Evolutionary conservation across 2,888 invertebrate species (phyloP), one percentile per base, ranked within the genome.

Genomic region (Hirtodrosophila histrioides): DNA sequence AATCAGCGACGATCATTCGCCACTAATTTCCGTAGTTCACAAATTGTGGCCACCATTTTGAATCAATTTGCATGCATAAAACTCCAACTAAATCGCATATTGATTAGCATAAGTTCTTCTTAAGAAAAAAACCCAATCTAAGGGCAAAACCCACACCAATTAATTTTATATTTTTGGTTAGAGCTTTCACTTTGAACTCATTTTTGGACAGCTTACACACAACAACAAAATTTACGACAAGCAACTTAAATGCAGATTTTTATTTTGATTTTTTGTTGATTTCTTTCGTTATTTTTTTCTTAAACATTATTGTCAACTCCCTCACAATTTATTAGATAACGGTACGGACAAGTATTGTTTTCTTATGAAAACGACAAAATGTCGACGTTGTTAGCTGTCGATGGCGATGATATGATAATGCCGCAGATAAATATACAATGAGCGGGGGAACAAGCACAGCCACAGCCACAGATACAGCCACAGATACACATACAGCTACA

Each of bases 301-400:
- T 17, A 17, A 53, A 61, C 23, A 44, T 27, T 29, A 56, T 44
- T 27, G 57, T 68, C 62, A 72, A 87, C 82, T 87, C 82, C 82
- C 82, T 78, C 82, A 82, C 82, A 87, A 85, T 82, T 81, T 87
- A 78, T 85, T 75, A 75, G 78, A 87, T 87, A 82, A 82, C 85
- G 75, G 65, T 65, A 75, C 61, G 57, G 55, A 55, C 48, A 54
- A 57, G 48, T 62, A 58, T 62, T 72, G 72, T 57, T 60, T 76
- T 76, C 73, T 81, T 85, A 56, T 66, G 63, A 76, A 76, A 80
- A 77, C 75, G 75, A 86, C 80, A 86, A 81, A 84, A 81, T 86
- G 71, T 84, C 81, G 69, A 85, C 73, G 78, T 49, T 78, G 81
- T 85, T 78, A 85, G 66, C 83, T 80, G 80, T 84, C 79, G 86